A percentile compares a stretch with the other conserved stretches of the same genome.
Evolutionary conservation across 2,113 vertebrate genomes (phyloP).

Genomic region (Ctenomys sociabilis): DNA sequence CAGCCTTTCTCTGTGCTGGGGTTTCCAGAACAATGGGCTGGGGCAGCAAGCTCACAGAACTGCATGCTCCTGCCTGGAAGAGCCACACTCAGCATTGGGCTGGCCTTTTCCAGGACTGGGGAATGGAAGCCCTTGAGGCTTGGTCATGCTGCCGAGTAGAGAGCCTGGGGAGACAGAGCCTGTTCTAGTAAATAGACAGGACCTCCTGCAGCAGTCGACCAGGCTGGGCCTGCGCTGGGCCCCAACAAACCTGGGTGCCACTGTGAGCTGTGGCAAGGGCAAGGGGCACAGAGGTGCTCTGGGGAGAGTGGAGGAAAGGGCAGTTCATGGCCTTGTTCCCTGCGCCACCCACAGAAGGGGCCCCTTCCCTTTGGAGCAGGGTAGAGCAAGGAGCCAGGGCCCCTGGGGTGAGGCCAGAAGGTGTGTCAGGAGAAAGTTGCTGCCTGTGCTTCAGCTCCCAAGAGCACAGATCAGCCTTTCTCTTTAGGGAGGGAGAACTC

Average conservation of each 20-base stretch:
- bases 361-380: neutral
- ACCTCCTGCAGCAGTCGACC: neutral
- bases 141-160: neutral
- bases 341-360: neutral
- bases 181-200: neutral
- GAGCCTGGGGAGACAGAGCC: neutral
- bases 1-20: neutral
- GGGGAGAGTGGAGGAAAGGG: neutral
- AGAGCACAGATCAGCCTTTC: neutral
- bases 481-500: neutral
- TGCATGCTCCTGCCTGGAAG: neutral
- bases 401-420: neutral
- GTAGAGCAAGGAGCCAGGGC: rapidly evolving
- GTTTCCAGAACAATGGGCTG: too few relatives aligned
- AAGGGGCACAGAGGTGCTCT: rapidly evolving
- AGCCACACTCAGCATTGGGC: rapidly evolving
- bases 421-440: neutral
- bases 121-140: neutral
- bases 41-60: too few relatives aligned
- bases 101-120: too few relatives aligned
- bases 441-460: neutral
- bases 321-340: neutral
- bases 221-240: neutral
- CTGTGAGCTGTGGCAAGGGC: rapidly evolving
- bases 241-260: neutral